phyloP scores from a whole-genome alignment of 2,113 vertebrate species.

The Aix galericulata region DNA sequence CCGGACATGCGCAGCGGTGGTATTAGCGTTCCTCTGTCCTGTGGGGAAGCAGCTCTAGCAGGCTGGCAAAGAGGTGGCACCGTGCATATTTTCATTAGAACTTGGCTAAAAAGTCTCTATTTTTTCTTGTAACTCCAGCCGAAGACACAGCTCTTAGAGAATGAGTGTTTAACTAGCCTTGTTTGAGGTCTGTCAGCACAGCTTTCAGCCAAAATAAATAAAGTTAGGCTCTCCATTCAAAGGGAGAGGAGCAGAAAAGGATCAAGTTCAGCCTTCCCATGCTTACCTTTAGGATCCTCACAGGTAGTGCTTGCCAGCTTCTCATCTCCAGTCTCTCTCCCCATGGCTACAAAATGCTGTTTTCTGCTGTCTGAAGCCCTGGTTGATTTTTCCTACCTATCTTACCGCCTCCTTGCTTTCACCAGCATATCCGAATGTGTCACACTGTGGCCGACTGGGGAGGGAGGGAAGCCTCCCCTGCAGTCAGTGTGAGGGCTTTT shows the following conservation, averaged over 20 bases:
- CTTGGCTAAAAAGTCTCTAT: background rate
- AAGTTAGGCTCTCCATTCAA: background rate
- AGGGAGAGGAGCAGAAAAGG: background rate
- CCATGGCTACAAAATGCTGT: background rate
- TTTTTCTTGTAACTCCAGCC: background rate
- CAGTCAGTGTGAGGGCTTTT: background rate
- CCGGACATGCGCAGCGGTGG: accelerated
- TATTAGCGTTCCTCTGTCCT: background rate
- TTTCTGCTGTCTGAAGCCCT: background rate
- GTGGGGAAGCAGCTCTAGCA: accelerated
- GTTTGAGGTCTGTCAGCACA: slow-evolving; percentile 22
- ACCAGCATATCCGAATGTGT: background rate
- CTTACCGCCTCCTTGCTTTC: background rate
- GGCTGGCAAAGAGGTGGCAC: background rate
- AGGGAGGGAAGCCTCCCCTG: background rate
- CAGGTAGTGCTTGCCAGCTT: background rate
- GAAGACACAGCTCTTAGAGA: background rate
- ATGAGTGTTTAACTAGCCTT: background rate
- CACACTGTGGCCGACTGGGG: accelerated
- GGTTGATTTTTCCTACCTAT: background rate
- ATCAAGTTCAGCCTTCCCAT: background rate
- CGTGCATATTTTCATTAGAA: accelerated
- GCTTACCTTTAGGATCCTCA: background rate
- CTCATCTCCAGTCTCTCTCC: background rate
- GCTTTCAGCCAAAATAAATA: slow-evolving; percentile 13